Percentiles rank a stretch among this genome's conserved stretches.
These are phyloP conservation scores for Heliconius charithonia DNA, from an alignment of 2,888 invertebrate genomes.

Conservation along the genomic window DNA sequence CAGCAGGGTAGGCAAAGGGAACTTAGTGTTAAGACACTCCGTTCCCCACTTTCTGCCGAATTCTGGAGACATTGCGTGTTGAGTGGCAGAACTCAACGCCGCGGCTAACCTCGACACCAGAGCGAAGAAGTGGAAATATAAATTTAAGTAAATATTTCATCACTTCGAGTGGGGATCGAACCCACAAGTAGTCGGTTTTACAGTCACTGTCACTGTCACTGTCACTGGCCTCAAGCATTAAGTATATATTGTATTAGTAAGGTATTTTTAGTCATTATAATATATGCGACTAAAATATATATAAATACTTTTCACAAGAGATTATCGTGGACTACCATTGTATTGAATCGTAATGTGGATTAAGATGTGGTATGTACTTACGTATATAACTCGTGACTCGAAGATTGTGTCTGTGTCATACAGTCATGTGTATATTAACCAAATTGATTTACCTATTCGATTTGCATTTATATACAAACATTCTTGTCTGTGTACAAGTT, in stretches of 20 bases:
- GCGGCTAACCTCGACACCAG: too few relatives aligned
- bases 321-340: slow-evolving; percentile 7
- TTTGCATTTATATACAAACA: background rate
- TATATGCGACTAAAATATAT: background rate
- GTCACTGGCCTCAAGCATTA: too few relatives aligned
- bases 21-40: too few relatives aligned
- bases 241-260: background rate
- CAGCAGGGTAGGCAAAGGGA: too few relatives aligned
- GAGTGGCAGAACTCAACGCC: too few relatives aligned
- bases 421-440: background rate
- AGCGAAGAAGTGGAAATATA: too few relatives aligned
- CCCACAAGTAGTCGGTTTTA: too few relatives aligned
- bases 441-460: background rate
- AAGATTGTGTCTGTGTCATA: background rate
- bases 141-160: too few relatives aligned
- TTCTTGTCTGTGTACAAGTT: background rate
- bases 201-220: too few relatives aligned
- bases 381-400: background rate
- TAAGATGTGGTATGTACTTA: background rate
- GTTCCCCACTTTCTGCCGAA: too few relatives aligned
- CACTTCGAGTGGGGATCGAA: too few relatives aligned
- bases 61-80: too few relatives aligned
- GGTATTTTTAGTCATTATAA: background rate
- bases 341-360: background rate
- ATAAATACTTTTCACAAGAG: background rate